A percentile compares a stretch with the other conserved stretches of the same genome.
These are phyloP conservation scores for Agonopterix alstromeriana DNA, from an alignment of 2,888 invertebrate genomes.

Conservation along the genomic window DNA sequence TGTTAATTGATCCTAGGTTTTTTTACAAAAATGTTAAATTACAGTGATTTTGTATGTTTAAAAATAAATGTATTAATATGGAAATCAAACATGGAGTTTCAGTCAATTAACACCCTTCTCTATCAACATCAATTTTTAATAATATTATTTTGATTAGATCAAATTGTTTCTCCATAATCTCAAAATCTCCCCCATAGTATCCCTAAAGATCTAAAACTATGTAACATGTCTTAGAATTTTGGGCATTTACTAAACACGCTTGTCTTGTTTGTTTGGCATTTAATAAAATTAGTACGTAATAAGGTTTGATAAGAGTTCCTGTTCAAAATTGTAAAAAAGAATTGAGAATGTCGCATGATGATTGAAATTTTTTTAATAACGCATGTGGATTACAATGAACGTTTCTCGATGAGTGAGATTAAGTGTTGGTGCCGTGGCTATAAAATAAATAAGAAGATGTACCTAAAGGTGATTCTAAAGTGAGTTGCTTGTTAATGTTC, in stretches of 20 bases:
- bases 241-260: conserved; percentile 33
- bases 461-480: conserved; percentile 19
- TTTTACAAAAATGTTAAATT: conserved; percentile 57
- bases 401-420: background rate
- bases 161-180: background rate
- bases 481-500: conserved; percentile 22
- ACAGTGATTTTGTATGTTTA: conserved; percentile 66
- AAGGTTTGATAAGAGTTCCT: background rate
- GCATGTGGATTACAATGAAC: conserved; percentile 3
- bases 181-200: background rate
- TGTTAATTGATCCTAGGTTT: conserved; percentile 68
- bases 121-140: conserved; percentile 34
- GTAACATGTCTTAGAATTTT: conserved; percentile 20
- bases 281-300: background rate
- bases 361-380: background rate
- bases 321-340: background rate
- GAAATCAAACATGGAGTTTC: conserved; percentile 71
- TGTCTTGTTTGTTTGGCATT: conserved; percentile 47
- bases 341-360: background rate
- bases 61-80: conserved; percentile 69
- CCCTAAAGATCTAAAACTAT: background rate
- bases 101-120: conserved; percentile 77
- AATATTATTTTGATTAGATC: conserved; percentile 1
- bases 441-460: conserved; percentile 16
- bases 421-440: conserved; percentile 15